phyloP scores from a whole-genome alignment of 2,113 vertebrate species.

The Junco hyemalis region DNA sequence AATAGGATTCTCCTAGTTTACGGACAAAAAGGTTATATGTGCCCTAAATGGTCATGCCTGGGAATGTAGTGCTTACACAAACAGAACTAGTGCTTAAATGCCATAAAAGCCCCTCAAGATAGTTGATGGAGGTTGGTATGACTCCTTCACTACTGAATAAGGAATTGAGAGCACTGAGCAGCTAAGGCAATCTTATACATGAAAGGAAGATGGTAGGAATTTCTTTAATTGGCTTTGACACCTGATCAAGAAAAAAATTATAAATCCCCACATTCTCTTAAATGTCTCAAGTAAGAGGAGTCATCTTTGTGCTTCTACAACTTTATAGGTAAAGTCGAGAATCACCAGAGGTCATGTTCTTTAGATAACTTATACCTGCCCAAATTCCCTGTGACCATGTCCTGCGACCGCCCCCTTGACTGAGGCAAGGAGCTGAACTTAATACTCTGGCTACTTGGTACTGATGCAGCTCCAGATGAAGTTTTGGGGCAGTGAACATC shows the following conservation, averaged over 20 bases:
- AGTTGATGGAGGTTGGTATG: neutral
- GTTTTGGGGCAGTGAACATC: neutral
- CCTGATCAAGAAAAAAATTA: neutral
- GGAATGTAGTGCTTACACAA: neutral
- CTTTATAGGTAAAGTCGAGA: neutral
- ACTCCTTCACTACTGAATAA: neutral
- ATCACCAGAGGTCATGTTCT: neutral
- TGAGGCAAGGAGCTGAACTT: neutral
- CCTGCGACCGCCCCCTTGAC: neutral
- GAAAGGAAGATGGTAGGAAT: neutral
- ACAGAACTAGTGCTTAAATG: neutral
- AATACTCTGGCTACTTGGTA: neutral
- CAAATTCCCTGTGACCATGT: neutral
- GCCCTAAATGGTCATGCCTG: neutral
- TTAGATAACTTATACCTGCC: neutral
- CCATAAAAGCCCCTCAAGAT: neutral
- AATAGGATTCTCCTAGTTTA: constrained; percentile 37
- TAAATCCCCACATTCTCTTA: neutral
- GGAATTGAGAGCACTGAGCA: neutral
- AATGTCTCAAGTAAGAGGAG: neutral
- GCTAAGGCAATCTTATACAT: neutral
- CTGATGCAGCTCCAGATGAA: neutral
- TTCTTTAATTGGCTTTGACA: neutral
- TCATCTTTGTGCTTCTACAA: neutral
- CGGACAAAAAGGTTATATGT: neutral